Base-by-base conservation (phyloP, 2,888 invertebrate genomes). In the Pheosia gnoma region DNA sequence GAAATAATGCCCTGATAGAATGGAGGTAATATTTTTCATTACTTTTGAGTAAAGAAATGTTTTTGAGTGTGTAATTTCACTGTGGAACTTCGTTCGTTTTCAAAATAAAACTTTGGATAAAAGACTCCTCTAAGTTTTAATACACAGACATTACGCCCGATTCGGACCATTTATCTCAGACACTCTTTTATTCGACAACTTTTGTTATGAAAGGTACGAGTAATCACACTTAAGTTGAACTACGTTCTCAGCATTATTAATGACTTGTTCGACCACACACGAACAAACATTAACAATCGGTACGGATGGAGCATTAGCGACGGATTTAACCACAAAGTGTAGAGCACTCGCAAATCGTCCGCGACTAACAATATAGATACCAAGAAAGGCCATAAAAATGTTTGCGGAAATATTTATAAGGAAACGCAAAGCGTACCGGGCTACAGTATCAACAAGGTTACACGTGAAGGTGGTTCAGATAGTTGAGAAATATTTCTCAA, bases 381-480 rank as follows among this genome's bases (percentile, higher is more conserved):
- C 72, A 71, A 82, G 84, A 82, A 82, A 81, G 79, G 81, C 68
- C 62, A 68, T 77, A 77, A 82, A 25, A 78, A 77, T 79, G 79
- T 81, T 84, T 80, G 80, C 86, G 88, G 89, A 89, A 89, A 83
- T 77, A 78, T 79, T 76, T 77, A 82, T 84, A 83, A 90, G 91
- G 92, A 90, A 91, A 89, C 84, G 79, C 76, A 74, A 75, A 75
- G 76, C 75, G 70, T 71, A 71, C 67, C 71, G 68, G 60, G 59
- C 57, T 51, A 75, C 70, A 79, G 72, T 84, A 83, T 80, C 78
- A 79, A 81, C 90, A 91, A 90, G 91, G 92, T 85, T 86, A 83
- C 70, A 68, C 80, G 84, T 83, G 88, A 90, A 91, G 88, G 90
- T 83, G 81, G 84, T 83, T 85, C 74, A 81, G 85, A 85, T 87